Conservation (phyloP, 2,888 invertebrate species). For the Allophyes oxyacanthae region DNA sequence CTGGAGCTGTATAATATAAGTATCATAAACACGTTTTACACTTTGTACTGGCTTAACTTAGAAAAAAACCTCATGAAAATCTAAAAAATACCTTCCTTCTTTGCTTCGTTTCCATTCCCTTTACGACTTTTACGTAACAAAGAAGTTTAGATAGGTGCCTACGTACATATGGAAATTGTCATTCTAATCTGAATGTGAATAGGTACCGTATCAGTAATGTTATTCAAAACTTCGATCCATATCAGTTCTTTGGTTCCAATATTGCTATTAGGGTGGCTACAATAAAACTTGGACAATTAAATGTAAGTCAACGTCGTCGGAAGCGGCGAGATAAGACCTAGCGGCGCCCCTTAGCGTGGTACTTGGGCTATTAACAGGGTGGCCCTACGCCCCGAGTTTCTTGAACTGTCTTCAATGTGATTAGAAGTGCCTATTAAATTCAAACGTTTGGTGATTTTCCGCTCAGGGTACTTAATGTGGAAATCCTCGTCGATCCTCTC, state of each 20-base stretch:
- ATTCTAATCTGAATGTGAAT: constrained; percentile 54
- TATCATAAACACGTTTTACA: constrained; percentile 39
- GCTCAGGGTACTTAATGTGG: constrained; percentile 53
- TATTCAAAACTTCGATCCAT: constrained; percentile 69
- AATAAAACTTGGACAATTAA: constrained; percentile 88
- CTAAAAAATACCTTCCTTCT: constrained; percentile 36
- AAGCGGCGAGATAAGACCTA: constrained; percentile 82
- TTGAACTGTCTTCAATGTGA: constrained; percentile 71
- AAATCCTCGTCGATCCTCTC: constrained; percentile 49
- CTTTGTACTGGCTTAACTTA: constrained; percentile 40
- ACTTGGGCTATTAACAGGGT: constrained; percentile 83
- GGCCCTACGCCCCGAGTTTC: constrained; percentile 68
- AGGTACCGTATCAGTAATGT: constrained; percentile 62
- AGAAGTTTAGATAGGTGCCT: constrained; percentile 33
- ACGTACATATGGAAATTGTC: constrained; percentile 36
- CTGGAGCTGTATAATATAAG: constrained; percentile 40
- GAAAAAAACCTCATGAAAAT: constrained; percentile 33
- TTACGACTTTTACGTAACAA: constrained; percentile 45
- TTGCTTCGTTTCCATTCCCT: constrained; percentile 44
- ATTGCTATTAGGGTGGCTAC: constrained; percentile 80
- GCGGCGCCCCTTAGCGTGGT: constrained; percentile 77
- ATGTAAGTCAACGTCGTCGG: constrained; percentile 82
- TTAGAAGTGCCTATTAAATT: constrained; percentile 73
- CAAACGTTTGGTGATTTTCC: constrained; percentile 58
- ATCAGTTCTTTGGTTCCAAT: constrained; percentile 75